phyloP scores from a whole-genome alignment of 1,140 invertebrate species.

The Leptonema lineaticorne region DNA sequence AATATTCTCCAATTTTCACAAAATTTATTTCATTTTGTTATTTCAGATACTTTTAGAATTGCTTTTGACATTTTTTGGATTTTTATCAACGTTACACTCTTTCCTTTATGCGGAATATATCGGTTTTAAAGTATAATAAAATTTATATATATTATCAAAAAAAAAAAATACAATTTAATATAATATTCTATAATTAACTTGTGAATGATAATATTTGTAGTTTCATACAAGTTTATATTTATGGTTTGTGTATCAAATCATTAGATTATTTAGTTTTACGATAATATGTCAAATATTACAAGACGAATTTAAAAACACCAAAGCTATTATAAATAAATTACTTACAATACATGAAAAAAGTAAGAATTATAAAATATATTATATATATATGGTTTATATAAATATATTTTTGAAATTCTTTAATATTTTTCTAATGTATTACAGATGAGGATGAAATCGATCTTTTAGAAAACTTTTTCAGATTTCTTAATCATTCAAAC shows the following conservation, averaged over 20 bases:
- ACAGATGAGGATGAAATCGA: not conserved
- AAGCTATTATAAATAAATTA: not conserved
- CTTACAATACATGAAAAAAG: not conserved
- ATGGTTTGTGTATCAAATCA: slow-evolving; percentile 3
- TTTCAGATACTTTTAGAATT: not conserved
- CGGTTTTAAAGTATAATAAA: not conserved
- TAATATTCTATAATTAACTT: too few relatives aligned
- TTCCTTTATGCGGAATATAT: not conserved
- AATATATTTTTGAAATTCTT: not conserved
- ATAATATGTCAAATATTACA: slow-evolving; percentile 7
- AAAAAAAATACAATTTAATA: too few relatives aligned
- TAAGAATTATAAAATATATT: not conserved
- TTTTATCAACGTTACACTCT: not conserved
- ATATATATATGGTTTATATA: not conserved
- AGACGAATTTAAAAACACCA: not conserved
- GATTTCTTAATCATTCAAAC: not conserved
- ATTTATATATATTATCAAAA: not conserved
- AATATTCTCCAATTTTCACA: not conserved
- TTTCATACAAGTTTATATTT: too few relatives aligned
- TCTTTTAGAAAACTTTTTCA: not conserved
- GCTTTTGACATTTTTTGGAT: slow-evolving; percentile 5
- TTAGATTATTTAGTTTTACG: not conserved
- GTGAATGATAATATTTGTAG: too few relatives aligned
- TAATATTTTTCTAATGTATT: not conserved
- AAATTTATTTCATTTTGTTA: not conserved